phyloP scores from a whole-genome alignment of 2,113 vertebrate species.

The Sinocyclocheilus anshuiensis region DNA sequence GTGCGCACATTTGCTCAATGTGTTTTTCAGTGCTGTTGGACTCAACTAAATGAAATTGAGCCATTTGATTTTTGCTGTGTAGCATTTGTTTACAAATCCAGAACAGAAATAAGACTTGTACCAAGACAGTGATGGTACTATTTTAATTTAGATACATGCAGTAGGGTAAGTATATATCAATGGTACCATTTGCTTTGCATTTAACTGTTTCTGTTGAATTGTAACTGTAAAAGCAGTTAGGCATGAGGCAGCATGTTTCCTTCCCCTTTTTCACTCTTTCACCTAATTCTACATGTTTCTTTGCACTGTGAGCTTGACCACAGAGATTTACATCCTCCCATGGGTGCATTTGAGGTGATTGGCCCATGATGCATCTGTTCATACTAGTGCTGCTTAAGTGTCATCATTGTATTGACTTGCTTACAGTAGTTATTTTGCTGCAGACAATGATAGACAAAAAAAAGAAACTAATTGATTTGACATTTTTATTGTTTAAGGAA shows the following conservation, averaged over 20 bases:
- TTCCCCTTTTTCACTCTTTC: neutral
- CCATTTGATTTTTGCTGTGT: neutral
- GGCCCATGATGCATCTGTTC: conserved; percentile 4
- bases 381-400: neutral
- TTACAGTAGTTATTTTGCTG: neutral
- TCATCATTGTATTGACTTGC: neutral
- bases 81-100: neutral
- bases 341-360: neutral
- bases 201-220: neutral
- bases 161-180: neutral
- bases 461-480: conserved; percentile 5
- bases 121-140: neutral
- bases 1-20: neutral
- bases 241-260: neutral
- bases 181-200: neutral
- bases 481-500: conserved; percentile 14
- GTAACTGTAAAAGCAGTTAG: neutral
- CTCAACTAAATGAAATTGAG: neutral
- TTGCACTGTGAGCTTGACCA: neutral
- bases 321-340: neutral
- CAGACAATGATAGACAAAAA: neutral
- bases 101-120: neutral
- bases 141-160: neutral
- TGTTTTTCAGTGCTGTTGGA: neutral
- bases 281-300: neutral